Percentiles rank a stretch among this genome's conserved stretches.
Conservation (phyloP, 1,140 invertebrate genomes). For the Pseudomyrmex pallidus region DNA sequence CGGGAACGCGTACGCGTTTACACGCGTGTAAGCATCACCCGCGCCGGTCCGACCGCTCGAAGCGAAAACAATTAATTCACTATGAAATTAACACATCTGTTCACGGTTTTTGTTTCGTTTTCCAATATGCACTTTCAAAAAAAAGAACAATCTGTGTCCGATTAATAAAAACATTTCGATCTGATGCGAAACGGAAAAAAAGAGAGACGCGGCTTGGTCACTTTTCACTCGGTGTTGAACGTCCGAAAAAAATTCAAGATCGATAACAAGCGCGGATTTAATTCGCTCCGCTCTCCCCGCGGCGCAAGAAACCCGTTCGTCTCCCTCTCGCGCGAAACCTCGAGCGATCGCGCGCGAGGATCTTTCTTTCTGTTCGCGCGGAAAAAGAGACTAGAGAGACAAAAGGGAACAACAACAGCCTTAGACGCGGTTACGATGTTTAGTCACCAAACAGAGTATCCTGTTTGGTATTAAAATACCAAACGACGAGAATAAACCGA, state of each 20-base stretch:
- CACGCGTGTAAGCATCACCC: conserved; percentile 15
- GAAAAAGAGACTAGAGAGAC: background rate
- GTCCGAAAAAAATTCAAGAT: conserved; percentile 28
- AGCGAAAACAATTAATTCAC: conserved; percentile 28
- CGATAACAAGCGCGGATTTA: background rate
- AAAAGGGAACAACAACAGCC: conserved; percentile 4
- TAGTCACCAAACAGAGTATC: conserved; percentile 73
- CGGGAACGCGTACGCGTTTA: conserved; percentile 47
- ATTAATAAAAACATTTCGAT: background rate
- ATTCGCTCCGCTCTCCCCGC: conserved; percentile 19
- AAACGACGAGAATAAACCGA: conserved; percentile 68
- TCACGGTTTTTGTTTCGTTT: background rate
- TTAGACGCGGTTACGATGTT: conserved; percentile 51
- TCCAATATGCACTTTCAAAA: background rate
- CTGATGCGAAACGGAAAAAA: background rate
- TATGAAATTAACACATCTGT: background rate
- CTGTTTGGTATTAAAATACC: conserved; percentile 66
- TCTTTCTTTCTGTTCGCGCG: background rate
- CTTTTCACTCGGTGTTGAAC: background rate
- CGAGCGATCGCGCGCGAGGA: background rate
- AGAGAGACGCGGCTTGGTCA: background rate
- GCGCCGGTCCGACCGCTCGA: conserved; percentile 60
- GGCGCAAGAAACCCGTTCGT: conserved; percentile 16
- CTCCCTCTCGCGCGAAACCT: background rate
- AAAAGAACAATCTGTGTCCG: background rate